Evolutionary conservation across 2,113 vertebrate species (phyloP).

Genomic region (Drymodes brunneopygia): DNA sequence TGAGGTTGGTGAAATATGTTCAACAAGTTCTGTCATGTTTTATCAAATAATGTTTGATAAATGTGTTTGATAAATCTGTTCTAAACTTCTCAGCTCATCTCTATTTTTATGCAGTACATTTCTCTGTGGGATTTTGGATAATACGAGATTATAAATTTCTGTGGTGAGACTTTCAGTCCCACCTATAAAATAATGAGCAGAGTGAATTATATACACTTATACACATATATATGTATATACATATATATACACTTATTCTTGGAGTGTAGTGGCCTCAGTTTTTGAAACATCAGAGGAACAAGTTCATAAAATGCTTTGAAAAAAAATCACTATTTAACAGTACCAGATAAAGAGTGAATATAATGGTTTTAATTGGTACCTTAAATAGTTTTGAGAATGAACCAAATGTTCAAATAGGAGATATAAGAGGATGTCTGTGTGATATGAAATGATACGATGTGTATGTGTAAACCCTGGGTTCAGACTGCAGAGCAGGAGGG

Average conservation of each 20-base stretch:
- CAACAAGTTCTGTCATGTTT: not conserved
- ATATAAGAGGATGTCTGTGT: not conserved
- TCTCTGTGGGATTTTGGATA: not conserved
- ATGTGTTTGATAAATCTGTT: not conserved
- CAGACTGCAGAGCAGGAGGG: not conserved
- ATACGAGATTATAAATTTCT: not conserved
- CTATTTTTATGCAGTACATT: not conserved
- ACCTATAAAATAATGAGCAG: not conserved
- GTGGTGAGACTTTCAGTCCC: not conserved
- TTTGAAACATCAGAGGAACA: not conserved
- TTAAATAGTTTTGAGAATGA: not conserved
- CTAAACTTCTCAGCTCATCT: not conserved
- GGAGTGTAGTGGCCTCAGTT: not conserved
- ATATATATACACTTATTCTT: not conserved
- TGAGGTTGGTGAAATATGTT: not conserved
- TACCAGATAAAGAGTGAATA: not conserved
- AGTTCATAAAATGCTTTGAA: not conserved
- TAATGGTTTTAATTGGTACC: not conserved
- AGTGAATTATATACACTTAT: too few relatives aligned
- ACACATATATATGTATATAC: too few relatives aligned
- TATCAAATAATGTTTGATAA: not conserved
- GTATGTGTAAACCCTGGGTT: rapidly evolving
- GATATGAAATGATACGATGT: not conserved
- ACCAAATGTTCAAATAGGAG: not conserved
- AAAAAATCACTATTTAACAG: not conserved